phyloP scores from a whole-genome alignment of 2,113 vertebrate species.

The Danio rerio region DNA sequence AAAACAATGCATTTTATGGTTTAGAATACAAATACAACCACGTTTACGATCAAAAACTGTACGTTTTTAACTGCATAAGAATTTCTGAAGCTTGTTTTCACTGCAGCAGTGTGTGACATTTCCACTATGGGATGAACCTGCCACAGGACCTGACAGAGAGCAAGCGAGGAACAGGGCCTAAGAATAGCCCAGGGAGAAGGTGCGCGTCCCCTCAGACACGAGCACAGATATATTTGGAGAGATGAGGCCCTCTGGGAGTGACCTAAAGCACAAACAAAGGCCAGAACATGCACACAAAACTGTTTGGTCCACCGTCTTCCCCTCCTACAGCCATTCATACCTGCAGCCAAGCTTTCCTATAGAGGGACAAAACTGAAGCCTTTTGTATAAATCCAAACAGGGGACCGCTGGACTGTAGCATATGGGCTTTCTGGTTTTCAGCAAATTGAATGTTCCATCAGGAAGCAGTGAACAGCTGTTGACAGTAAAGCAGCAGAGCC shows the following conservation, averaged over 20 bases:
- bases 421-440: constrained; percentile 25
- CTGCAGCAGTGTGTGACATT: constrained; percentile 33
- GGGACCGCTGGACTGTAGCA: background rate
- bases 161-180: constrained; percentile 33
- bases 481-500: constrained; percentile 12
- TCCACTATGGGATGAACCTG: constrained; percentile 40
- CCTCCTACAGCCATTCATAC: constrained; percentile 4
- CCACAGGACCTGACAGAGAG: constrained; percentile 6
- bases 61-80: no score
- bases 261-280: background rate
- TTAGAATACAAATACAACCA: no score
- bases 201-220: constrained; percentile 36
- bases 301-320: background rate
- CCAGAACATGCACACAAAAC: background rate
- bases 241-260: constrained; percentile 38
- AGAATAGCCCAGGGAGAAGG: constrained; percentile 44
- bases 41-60: no score
- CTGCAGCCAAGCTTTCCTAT: constrained; percentile 8
- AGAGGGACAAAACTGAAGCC: background rate
- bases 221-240: constrained; percentile 49
- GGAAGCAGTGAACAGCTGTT: constrained; percentile 23
- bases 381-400: constrained; percentile 26
- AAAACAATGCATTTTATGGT: no score
- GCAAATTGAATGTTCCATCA: constrained; percentile 22
- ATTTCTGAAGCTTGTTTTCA: background rate